A percentile compares a stretch with the other conserved stretches of the same genome.
phyloP scores from a whole-genome alignment of 1,140 invertebrate genomes.

The Bombus polaris region DNA sequence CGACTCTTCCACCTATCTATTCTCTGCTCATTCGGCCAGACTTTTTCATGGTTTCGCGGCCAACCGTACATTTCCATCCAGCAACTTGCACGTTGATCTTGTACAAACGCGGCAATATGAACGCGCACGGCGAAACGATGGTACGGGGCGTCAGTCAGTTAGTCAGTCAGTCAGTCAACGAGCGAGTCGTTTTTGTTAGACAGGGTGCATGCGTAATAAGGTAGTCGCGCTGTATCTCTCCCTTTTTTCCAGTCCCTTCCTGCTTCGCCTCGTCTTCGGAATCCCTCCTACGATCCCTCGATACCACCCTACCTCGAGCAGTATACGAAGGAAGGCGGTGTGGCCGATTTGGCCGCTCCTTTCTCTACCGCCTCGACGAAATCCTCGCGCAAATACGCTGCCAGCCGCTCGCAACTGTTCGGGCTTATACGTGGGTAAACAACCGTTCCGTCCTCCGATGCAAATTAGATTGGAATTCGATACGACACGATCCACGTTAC shows the following conservation, averaged over 20 bases:
- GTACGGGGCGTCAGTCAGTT: background rate
- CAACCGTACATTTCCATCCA: background rate
- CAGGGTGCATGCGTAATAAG: conserved; percentile 79
- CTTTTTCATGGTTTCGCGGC: background rate
- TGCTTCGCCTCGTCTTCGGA: conserved; percentile 20
- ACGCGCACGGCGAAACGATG: background rate
- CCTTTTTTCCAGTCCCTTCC: conserved; percentile 69
- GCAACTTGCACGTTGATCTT: no score
- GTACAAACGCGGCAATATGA: background rate
- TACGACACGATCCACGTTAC: background rate
- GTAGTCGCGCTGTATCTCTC: conserved; percentile 69
- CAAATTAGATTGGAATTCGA: conserved; percentile 56
- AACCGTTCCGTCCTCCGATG: conserved; percentile 27
- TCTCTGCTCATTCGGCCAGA: background rate
- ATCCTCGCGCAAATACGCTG: conserved; percentile 64
- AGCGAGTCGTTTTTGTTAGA: conserved; percentile 38
- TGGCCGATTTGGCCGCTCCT: conserved; percentile 32
- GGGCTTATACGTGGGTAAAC: conserved; percentile 50
- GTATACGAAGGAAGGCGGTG: conserved; percentile 43
- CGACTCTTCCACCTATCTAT: background rate
- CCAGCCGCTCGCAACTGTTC: conserved; percentile 64
- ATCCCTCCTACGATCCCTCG: conserved; percentile 66
- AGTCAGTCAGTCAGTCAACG: conserved; percentile 68
- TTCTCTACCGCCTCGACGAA: conserved; percentile 45
- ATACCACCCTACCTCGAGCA: conserved; percentile 52